phyloP scores from a whole-genome alignment of 1,140 invertebrate species.

The Magallana ariakensis region DNA sequence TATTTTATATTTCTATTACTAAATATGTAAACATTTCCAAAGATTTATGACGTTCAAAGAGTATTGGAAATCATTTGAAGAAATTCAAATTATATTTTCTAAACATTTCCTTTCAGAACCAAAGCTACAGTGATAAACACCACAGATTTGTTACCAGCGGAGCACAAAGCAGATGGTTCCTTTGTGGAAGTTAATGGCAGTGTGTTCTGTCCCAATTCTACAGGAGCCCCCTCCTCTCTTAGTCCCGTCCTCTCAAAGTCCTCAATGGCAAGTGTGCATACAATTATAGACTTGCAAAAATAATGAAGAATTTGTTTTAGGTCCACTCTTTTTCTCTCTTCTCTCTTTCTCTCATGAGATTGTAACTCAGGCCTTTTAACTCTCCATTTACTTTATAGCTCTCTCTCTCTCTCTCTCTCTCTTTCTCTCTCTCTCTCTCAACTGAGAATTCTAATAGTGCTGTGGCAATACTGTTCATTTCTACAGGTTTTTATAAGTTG shows the following conservation, averaged over 20 bases:
- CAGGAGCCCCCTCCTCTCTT: constrained; percentile 38
- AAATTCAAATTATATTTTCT: neutral
- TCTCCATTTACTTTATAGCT: neutral
- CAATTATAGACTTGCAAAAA: too few relatives aligned
- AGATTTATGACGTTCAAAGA: neutral
- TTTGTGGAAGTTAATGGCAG: constrained; percentile 44
- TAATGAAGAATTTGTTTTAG: too few relatives aligned
- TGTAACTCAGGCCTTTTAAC: neutral
- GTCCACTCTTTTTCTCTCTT: too few relatives aligned
- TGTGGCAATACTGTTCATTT: too few relatives aligned
- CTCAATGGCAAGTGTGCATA: neutral
- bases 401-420: constrained; percentile 3
- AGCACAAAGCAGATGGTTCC: constrained; percentile 1
- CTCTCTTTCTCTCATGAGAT: too few relatives aligned
- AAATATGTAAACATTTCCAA: neutral
- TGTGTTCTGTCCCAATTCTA: constrained; percentile 46
- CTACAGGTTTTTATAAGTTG: too few relatives aligned
- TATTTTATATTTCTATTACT: neutral
- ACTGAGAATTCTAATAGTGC: too few relatives aligned
- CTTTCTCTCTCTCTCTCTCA: neutral
- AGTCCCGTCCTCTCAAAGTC: constrained; percentile 41
- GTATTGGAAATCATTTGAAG: neutral
- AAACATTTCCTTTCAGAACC: neutral
- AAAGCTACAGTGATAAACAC: constrained; percentile 50
- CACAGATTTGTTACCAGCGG: constrained; percentile 47